phyloP scores from a whole-genome alignment of 2,797 vertebrate genomes.

The Anguilla megastoma region DNA sequence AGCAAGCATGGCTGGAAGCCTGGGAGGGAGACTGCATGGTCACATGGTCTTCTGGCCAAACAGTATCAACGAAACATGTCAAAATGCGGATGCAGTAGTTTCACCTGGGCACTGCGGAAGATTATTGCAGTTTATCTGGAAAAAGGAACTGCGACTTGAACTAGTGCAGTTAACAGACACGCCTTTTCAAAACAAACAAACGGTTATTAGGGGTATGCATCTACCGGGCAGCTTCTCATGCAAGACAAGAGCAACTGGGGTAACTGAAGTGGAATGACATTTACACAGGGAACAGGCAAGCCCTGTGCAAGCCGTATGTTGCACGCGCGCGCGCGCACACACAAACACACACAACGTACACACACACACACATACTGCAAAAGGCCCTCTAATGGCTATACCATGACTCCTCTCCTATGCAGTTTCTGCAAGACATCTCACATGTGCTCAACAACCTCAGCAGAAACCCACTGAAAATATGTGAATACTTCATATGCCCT shows the following conservation, averaged over 20 bases:
- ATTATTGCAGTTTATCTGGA: neutral
- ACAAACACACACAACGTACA: neutral
- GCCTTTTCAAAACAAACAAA: neutral
- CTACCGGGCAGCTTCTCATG: neutral
- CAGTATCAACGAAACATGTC: neutral
- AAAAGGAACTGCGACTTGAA: neutral
- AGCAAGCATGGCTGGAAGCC: neutral
- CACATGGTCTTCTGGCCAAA: neutral
- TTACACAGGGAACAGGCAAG: conserved; percentile 1
- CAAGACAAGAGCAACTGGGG: neutral
- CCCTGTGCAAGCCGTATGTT: neutral
- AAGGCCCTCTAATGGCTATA: neutral
- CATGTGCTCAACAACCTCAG: no score
- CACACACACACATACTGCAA: neutral
- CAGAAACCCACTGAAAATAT: neutral
- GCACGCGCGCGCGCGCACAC: neutral
- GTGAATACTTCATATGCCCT: neutral
- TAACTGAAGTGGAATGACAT: neutral
- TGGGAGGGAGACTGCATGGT: neutral
- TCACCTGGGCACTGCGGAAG: neutral
- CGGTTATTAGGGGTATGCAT: neutral
- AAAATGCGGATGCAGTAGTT: neutral
- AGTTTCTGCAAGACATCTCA: neutral
- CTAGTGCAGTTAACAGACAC: neutral
- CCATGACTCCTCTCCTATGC: neutral